Evolutionary conservation across 2,888 invertebrate species (phyloP).

Genomic region (Spodoptera picta): DNA sequence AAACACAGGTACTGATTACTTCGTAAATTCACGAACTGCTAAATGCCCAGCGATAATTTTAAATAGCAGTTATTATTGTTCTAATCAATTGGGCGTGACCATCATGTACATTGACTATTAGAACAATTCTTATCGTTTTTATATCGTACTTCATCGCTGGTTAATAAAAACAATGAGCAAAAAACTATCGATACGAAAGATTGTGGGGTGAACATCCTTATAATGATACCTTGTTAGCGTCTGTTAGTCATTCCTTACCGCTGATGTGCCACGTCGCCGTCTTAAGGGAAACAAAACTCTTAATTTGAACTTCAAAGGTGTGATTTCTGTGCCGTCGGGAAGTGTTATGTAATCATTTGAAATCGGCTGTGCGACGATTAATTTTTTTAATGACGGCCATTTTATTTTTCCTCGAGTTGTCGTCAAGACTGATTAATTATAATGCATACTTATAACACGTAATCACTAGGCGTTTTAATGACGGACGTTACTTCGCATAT

Average conservation of each 20-base stretch:
- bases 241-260: slow-evolving; percentile 79
- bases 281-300: slow-evolving; percentile 78
- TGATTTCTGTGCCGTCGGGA: slow-evolving; percentile 80
- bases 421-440: slow-evolving; percentile 59
- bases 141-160: slow-evolving; percentile 52
- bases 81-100: slow-evolving; percentile 48
- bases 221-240: slow-evolving; percentile 85
- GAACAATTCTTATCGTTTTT: slow-evolving; percentile 54
- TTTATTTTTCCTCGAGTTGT: slow-evolving; percentile 68
- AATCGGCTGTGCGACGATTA: slow-evolving; percentile 71
- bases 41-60: slow-evolving; percentile 43
- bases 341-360: slow-evolving; percentile 84
- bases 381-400: slow-evolving; percentile 64
- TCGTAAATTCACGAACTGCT: slow-evolving; percentile 19
- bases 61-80: slow-evolving; percentile 47
- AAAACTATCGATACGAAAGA: slow-evolving; percentile 76
- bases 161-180: slow-evolving; percentile 67
- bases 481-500: slow-evolving; percentile 49
- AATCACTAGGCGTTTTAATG: slow-evolving; percentile 55
- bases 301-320: slow-evolving; percentile 84
- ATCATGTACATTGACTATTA: slow-evolving; percentile 48
- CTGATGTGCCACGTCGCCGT: slow-evolving; percentile 59
- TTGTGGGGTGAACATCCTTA: slow-evolving; percentile 78
- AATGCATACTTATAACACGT: slow-evolving; percentile 51
- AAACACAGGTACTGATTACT: slow-evolving; percentile 14